Percentiles rank a stretch among this genome's conserved stretches.
These are phyloP conservation scores for Lampropteryx suffumata DNA, from an alignment of 2,888 invertebrate species.

Conservation along the genomic window DNA sequence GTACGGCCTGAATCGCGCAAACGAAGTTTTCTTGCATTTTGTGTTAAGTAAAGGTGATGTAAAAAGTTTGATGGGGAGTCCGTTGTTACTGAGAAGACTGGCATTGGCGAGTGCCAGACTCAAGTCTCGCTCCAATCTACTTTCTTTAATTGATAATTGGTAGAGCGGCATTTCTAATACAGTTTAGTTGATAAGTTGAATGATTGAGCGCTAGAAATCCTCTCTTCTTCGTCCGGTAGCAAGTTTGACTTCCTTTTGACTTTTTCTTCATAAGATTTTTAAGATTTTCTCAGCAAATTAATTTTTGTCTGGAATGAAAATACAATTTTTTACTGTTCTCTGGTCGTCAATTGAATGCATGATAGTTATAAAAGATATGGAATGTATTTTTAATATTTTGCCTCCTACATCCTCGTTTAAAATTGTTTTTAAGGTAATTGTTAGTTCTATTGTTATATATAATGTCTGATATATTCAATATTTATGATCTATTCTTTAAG, in stretches of 20 bases:
- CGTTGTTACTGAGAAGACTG: conserved; percentile 78
- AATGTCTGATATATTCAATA: too few relatives aligned
- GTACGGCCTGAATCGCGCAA: conserved; percentile 52
- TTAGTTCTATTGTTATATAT: too few relatives aligned
- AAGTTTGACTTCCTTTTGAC: conserved; percentile 75
- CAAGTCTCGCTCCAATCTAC: conserved; percentile 67
- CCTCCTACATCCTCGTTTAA: too few relatives aligned
- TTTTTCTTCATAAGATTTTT: not conserved
- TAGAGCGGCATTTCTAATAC: conserved; percentile 66
- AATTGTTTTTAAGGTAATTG: too few relatives aligned
- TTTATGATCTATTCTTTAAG: too few relatives aligned
- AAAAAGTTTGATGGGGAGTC: conserved; percentile 53
- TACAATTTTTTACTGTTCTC: too few relatives aligned
- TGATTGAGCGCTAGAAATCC: conserved; percentile 44
- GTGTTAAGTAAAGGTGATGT: conserved; percentile 35
- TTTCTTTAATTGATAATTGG: conserved; percentile 59
- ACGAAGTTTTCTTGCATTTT: conserved; percentile 41
- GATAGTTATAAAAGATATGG: too few relatives aligned
- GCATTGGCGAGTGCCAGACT: conserved; percentile 75
- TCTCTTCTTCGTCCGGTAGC: conserved; percentile 76
- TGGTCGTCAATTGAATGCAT: too few relatives aligned
- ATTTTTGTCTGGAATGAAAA: too few relatives aligned
- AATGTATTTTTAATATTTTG: too few relatives aligned
- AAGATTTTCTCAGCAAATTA: too few relatives aligned
- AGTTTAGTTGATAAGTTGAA: conserved; percentile 42